phyloP scores from a whole-genome alignment of 2,888 invertebrate species.

The Nebria brevicollis region DNA sequence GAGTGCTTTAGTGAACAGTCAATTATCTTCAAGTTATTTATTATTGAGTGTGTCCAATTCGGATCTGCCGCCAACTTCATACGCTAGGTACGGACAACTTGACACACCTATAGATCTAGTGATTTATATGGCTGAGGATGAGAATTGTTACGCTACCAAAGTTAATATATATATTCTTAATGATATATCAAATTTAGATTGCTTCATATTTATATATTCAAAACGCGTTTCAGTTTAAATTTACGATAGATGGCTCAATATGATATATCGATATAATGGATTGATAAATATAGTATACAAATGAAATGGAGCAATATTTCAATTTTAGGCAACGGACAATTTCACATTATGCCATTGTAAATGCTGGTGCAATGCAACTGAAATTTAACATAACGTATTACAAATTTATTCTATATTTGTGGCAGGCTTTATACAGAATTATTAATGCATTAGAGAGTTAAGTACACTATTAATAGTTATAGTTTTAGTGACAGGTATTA shows the following conservation, averaged over 20 bases:
- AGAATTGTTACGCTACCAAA: no score
- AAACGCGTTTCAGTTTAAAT: neutral
- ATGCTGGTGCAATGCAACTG: neutral
- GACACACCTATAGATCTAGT: no score
- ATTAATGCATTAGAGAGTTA: neutral
- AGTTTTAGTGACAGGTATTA: neutral
- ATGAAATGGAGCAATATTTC: neutral
- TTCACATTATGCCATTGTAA: neutral
- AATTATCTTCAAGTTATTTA: no score
- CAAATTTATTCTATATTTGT: neutral
- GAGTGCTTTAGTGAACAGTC: no score
- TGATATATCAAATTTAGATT: neutral
- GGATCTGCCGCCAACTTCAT: no score
- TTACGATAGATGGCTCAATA: neutral
- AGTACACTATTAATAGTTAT: neutral
- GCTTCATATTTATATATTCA: neutral
- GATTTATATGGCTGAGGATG: no score
- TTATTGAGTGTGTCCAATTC: no score
- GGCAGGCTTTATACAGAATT: neutral
- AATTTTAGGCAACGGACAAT: neutral
- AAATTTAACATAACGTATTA: neutral
- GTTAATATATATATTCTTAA: neutral
- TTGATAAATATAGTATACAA: neutral
- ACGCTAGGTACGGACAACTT: no score
- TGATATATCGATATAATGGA: neutral